Conservation (phyloP, 2,113 vertebrate species). For the Acanthochromis polyacanthus region DNA sequence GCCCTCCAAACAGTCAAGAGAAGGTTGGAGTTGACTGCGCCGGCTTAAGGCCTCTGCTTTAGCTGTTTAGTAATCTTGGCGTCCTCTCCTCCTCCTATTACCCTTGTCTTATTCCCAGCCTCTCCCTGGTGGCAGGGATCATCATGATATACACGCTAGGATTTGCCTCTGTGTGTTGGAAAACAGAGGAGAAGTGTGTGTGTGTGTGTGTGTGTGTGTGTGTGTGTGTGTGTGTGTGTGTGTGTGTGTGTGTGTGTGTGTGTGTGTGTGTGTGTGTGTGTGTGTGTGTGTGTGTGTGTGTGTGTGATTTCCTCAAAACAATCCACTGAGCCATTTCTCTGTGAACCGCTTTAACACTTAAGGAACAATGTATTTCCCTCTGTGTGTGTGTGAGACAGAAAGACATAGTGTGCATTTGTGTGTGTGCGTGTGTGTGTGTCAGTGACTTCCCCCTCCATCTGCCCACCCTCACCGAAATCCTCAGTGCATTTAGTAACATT, state of each 20-base stretch:
- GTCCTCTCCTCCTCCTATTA: constrained; percentile 63
- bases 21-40: constrained; percentile 51
- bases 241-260: not conserved
- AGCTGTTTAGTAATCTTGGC: constrained; percentile 64
- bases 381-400: constrained; percentile 1
- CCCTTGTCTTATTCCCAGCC: constrained; percentile 55
- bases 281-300: constrained; percentile 11
- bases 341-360: constrained; percentile 27
- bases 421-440: constrained; percentile 5
- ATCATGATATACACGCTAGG: constrained; percentile 66
- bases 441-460: constrained; percentile 53
- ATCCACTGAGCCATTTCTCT: constrained; percentile 28
- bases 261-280: constrained; percentile 6
- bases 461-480: constrained; percentile 52
- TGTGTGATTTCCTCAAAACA: constrained; percentile 40
- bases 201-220: not conserved
- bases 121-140: constrained; percentile 65
- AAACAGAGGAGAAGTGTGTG: not conserved
- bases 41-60: constrained; percentile 48
- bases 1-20: constrained; percentile 32
- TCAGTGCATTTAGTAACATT: constrained; percentile 70
- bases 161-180: constrained; percentile 42
- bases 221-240: constrained; percentile 8
- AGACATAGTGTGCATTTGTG: not conserved
- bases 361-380: constrained; percentile 52